These are phyloP conservation scores for Meiosimyza platycephala DNA, from an alignment of 2,888 invertebrate species.

Conservation along the genomic window DNA sequence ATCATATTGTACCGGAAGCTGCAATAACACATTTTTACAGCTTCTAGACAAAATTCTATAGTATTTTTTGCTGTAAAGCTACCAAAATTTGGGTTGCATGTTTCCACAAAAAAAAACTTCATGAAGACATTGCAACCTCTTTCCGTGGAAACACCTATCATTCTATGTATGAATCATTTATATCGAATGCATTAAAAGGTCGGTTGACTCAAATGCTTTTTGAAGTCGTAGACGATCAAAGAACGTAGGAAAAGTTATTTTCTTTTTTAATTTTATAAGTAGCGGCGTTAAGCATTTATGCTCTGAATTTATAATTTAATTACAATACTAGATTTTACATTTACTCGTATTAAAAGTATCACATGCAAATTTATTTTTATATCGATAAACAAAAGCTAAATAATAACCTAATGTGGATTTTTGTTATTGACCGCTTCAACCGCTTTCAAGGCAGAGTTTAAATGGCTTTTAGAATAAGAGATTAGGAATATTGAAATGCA, in stretches of 20 bases:
- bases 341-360: conserved; percentile 34
- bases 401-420: conserved; percentile 18
- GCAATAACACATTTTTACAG: too few species aligned
- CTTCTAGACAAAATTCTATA: too few species aligned
- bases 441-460: conserved; percentile 18
- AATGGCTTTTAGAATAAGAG: not conserved
- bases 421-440: conserved; percentile 17
- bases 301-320: conserved; percentile 2
- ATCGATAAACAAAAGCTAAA: conserved; percentile 23
- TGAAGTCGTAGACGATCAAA: not conserved
- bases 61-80: too few species aligned
- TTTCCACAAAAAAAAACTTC: too few species aligned
- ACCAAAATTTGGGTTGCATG: too few species aligned
- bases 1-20: too few species aligned
- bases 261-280: not conserved
- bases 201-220: conserved; percentile 14
- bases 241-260: not conserved
- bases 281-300: conserved; percentile 5
- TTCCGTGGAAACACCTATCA: not conserved
- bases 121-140: too few species aligned
- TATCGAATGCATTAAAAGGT: not conserved
- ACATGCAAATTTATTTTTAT: conserved; percentile 28
- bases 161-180: not conserved
- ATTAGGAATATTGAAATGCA: too few species aligned
- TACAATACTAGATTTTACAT: conserved; percentile 20